Evolutionary conservation across 2,888 invertebrate genomes (phyloP).

Genomic region (Quadriops clusia): DNA sequence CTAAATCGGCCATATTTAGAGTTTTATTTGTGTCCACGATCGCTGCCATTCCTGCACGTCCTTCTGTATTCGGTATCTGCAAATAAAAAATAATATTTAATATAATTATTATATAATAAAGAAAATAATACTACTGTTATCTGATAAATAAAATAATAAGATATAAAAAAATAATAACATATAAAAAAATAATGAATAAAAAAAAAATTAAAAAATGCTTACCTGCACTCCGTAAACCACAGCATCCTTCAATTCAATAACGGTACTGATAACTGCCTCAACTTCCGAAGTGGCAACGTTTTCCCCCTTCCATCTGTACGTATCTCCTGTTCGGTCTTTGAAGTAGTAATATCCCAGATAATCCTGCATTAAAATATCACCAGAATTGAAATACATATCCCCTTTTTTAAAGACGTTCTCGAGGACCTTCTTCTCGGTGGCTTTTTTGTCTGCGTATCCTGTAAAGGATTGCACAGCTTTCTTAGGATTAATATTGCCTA

Average conservation of each 20-base stretch:
- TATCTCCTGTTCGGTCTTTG: conserved; percentile 80
- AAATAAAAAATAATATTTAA: too few species aligned
- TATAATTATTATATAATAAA: too few species aligned
- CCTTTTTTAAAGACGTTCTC: conserved; percentile 65
- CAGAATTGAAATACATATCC: conserved; percentile 83
- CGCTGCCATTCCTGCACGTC: conserved; percentile 89
- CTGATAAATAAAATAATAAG: conserved; percentile 1
- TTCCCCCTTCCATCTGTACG: conserved; percentile 82
- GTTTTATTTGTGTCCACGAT: conserved; percentile 57
- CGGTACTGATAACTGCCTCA: conserved; percentile 75
- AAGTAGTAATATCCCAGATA: conserved; percentile 90
- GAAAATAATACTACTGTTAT: neutral
- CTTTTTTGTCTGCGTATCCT: conserved; percentile 55
- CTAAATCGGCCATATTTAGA: conserved; percentile 48
- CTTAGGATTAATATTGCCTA: conserved; percentile 55
- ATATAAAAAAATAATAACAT: neutral
- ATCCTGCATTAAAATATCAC: conserved; percentile 82
- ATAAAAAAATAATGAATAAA: conserved; percentile 3
- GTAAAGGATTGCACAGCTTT: conserved; percentile 47
- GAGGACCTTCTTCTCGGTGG: conserved; percentile 61
- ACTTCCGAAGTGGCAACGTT: conserved; percentile 95
- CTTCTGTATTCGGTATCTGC: conserved; percentile 72
- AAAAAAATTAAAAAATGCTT: conserved; percentile 21
- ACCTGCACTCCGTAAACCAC: conserved; percentile 90
- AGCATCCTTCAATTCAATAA: conserved; percentile 55